Evolutionary conservation across 2,888 invertebrate genomes (phyloP).

Genomic region (Dicyrtomina minuta): DNA sequence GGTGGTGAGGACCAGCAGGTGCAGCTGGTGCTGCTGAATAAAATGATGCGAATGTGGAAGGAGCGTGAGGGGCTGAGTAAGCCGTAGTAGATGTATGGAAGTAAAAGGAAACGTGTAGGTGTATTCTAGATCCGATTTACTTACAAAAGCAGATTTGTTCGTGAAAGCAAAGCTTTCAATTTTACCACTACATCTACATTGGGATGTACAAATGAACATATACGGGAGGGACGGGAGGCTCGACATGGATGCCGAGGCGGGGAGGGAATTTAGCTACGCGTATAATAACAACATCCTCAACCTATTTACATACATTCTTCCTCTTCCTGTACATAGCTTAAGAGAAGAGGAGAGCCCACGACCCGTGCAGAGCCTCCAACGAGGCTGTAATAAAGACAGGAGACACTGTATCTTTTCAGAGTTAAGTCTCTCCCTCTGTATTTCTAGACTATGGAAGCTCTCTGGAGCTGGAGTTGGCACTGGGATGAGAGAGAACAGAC

Average conservation of each 20-base stretch:
- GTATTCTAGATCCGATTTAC: slow-evolving; percentile 30
- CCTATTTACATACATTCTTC: neutral
- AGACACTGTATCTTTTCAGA: too few relatives aligned
- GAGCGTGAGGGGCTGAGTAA: neutral
- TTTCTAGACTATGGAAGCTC: too few relatives aligned
- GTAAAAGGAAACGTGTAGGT: slow-evolving; percentile 13
- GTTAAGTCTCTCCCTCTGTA: too few relatives aligned
- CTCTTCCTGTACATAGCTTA: neutral
- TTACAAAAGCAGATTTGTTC: slow-evolving; percentile 32
- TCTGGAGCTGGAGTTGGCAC: too few relatives aligned
- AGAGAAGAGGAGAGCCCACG: too few relatives aligned
- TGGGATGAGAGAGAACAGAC: neutral
- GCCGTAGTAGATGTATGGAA: neutral
- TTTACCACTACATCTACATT: slow-evolving; percentile 21
- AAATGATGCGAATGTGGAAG: slow-evolving; percentile 17
- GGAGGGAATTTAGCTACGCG: neutral
- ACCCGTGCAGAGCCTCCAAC: too few relatives aligned
- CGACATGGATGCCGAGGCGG: neutral
- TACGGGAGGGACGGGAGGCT: neutral
- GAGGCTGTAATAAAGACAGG: too few relatives aligned
- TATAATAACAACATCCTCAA: neutral
- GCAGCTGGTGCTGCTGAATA: slow-evolving; percentile 25
- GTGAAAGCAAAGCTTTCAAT: slow-evolving; percentile 26
- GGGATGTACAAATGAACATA: neutral
- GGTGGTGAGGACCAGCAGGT: slow-evolving; percentile 21